These are phyloP conservation scores for Pseudotriccus pelzelni DNA, from an alignment of 2,797 vertebrate genomes.

Conservation along the genomic window DNA sequence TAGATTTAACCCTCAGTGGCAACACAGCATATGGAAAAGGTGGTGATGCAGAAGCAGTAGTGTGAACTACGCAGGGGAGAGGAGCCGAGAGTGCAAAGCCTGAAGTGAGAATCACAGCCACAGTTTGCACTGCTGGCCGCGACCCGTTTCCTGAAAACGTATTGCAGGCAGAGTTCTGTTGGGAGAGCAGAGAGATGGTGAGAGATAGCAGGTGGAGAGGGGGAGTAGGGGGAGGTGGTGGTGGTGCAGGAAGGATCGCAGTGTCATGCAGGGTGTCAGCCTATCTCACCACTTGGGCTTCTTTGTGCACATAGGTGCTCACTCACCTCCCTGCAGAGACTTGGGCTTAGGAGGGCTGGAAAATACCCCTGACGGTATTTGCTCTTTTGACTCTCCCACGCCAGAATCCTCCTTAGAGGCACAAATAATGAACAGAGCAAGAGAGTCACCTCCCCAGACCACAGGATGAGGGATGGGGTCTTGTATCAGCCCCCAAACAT, in stretches of 20 bases:
- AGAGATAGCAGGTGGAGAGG: conserved; percentile 4
- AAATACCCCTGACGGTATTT: neutral
- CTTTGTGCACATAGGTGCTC: rapidly evolving
- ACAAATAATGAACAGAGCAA: neutral
- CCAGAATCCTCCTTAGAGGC: neutral
- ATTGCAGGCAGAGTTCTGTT: neutral
- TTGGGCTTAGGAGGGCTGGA: neutral
- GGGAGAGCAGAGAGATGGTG: neutral
- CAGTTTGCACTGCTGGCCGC: neutral
- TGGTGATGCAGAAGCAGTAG: neutral
- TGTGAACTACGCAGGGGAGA: neutral
- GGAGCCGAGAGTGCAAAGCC: neutral
- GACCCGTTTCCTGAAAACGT: neutral
- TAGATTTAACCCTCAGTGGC: neutral
- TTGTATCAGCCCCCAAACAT: rapidly evolving
- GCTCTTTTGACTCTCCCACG: neutral
- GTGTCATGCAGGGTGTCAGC: rapidly evolving
- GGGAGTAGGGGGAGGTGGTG: too few species aligned
- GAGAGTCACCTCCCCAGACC: neutral
- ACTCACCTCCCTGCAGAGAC: rapidly evolving
- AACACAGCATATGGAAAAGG: neutral
- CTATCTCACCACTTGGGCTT: neutral
- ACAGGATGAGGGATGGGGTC: neutral
- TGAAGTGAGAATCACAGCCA: neutral
- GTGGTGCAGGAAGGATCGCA: neutral